Percentiles rank a stretch among this genome's conserved stretches.
phyloP scores from a whole-genome alignment of 1,140 invertebrate genomes.

The Pteromalus puparum region DNA sequence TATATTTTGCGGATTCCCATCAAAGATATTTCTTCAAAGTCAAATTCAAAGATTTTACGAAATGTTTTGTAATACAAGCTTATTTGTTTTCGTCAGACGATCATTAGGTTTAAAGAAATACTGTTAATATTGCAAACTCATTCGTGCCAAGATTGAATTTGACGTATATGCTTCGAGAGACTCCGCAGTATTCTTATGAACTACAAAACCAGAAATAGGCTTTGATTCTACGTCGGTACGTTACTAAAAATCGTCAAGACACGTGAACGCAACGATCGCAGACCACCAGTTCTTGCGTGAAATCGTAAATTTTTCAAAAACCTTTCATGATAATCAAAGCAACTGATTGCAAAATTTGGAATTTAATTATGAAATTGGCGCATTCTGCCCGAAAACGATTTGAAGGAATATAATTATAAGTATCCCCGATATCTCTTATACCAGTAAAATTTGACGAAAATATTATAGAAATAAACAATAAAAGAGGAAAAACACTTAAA shows the following conservation, averaged over 20 bases:
- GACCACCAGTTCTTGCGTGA: neutral
- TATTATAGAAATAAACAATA: constrained; percentile 12
- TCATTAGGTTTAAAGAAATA: constrained; percentile 7
- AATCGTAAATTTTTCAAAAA: neutral
- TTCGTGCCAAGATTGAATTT: neutral
- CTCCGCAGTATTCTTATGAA: constrained; percentile 2
- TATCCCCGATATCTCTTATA: constrained; percentile 1
- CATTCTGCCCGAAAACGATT: neutral
- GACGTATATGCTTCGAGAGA: constrained; percentile 23
- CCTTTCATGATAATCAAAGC: neutral
- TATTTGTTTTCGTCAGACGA: neutral
- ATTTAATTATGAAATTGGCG: constrained; percentile 3
- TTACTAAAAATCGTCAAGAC: neutral
- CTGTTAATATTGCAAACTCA: constrained; percentile 10
- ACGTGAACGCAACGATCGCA: neutral
- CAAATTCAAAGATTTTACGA: neutral
- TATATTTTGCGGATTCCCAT: neutral
- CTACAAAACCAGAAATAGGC: constrained; percentile 7
- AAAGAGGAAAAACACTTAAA: constrained; percentile 31
- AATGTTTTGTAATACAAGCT: neutral
- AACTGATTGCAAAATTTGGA: neutral
- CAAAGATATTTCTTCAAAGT: constrained; percentile 27
- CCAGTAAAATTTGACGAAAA: constrained; percentile 4
- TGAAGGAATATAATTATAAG: neutral
- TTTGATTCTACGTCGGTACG: neutral